Conservation (phyloP, 2,797 vertebrate species). For the Xiphophorus birchmanni region DNA sequence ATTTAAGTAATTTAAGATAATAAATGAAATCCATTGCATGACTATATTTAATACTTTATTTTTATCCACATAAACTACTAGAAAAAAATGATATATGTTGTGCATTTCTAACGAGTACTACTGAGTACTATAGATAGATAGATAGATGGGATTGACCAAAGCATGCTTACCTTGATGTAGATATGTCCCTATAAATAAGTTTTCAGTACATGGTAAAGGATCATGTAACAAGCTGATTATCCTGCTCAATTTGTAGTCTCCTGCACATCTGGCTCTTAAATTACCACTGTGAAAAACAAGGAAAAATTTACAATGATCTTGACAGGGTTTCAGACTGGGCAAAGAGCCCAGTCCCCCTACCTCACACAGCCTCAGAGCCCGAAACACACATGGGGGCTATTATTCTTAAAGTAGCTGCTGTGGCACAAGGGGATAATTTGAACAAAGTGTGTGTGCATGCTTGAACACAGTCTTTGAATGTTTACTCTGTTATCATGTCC, state of each 20-base stretch:
- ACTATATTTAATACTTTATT: too few species aligned
- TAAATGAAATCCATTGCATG: too few species aligned
- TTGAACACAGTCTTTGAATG: conserved; percentile 68
- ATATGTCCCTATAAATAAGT: conserved; percentile 40
- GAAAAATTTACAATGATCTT: conserved; percentile 83
- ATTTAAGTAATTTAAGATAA: too few species aligned
- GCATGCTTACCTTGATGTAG: conserved; percentile 15
- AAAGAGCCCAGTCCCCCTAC: conserved; percentile 77
- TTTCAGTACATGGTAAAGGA: conserved; percentile 61
- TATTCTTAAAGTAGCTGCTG: conserved; percentile 84
- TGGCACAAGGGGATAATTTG: conserved; percentile 80
- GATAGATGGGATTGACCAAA: conserved; percentile 16
- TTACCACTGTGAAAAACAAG: conserved; percentile 80
- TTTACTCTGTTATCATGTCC: conserved; percentile 75
- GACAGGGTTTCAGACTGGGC: conserved; percentile 82
- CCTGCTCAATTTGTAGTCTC: conserved; percentile 72
- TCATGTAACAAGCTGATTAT: conserved; percentile 77
- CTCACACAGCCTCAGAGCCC: conserved; percentile 77
- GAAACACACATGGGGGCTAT: conserved; percentile 82
- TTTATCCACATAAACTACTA: background rate
- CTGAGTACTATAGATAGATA: conserved; percentile 24
- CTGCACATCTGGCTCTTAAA: conserved; percentile 83
- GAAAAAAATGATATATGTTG: too few species aligned
- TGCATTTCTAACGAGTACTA: background rate
- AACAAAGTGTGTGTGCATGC: conserved; percentile 56